Evolutionary conservation across 2,113 vertebrate species (phyloP), one percentile per base, ranked within the genome.

Genomic region (Sminthopsis crassicaudata): DNA sequence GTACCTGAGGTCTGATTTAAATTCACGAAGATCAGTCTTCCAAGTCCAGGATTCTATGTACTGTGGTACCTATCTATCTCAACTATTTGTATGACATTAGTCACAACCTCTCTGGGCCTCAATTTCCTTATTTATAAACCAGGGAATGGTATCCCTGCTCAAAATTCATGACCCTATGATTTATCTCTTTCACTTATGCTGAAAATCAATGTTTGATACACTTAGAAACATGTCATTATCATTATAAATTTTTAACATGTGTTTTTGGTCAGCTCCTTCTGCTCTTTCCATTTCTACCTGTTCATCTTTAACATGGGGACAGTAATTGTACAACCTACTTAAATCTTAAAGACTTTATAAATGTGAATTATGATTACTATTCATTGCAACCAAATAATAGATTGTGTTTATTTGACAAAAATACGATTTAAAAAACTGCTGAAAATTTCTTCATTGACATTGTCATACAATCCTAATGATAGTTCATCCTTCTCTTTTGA

Each of bases 381-480:
- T 84, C 36, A 42, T 76, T 42, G 36, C 12, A n/a, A 76, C 36
- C 14, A 67, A 67, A 67, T 67, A 67, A 36, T 67, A 67, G 2
- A 67, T 67, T 16, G 10, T 60, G 60, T 67, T 97, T 96, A 94
- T 95, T 97, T 97, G 97, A 95, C 96, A 97, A 97, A 84, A 97
- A 97, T 95, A 94, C 88, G 92, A 67, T 89, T 23, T 90, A 96
- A 94, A 96, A 97, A 96, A 95, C 97, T 97, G 97, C 96, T 95
- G 95, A 95, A 97, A 98, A 95, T 95, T 92, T 92, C 96, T 96
- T 97, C 97, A 97, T 94, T 98, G 95, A 93, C 94, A 96, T 95
- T 97, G 96, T 97, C 97, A 98, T 96, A 97, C 60, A 96, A 92
- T 93, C 95, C 93, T 51, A 97, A 97, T 96, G 97, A 97, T 95